These are phyloP conservation scores for Holcopasites calliopsidis DNA, from an alignment of 1,140 invertebrate species.

Conservation along the genomic window DNA sequence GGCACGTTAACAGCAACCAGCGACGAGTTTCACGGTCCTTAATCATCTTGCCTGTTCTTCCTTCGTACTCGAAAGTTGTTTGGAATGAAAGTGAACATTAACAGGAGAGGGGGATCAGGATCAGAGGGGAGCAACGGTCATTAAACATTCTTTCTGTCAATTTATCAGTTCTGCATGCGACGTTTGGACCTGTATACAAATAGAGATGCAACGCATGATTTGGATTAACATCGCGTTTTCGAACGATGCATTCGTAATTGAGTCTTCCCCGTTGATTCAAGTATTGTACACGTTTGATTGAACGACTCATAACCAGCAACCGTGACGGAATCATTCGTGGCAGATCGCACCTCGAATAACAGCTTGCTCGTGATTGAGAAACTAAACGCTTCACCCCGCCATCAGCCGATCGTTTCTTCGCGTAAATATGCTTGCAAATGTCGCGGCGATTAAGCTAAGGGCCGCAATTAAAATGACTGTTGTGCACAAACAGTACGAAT, in stretches of 20 bases:
- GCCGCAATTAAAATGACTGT: constrained; percentile 46
- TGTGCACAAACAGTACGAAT: constrained; percentile 70
- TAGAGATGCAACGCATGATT: background rate
- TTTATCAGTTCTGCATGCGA: background rate
- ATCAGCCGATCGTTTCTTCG: background rate
- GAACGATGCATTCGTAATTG: background rate
- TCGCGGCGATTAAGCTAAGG: too few relatives aligned
- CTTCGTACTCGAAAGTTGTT: background rate
- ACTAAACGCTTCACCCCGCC: background rate
- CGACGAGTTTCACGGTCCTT: background rate
- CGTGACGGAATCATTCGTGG: too few relatives aligned
- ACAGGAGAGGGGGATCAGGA: too few relatives aligned
- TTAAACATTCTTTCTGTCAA: background rate
- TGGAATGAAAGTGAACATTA: background rate
- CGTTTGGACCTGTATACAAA: background rate
- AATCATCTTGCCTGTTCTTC: background rate
- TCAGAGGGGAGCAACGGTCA: too few relatives aligned
- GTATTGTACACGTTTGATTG: background rate
- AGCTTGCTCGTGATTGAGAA: background rate
- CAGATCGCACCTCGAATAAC: background rate
- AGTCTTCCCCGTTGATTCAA: background rate
- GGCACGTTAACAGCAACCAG: background rate
- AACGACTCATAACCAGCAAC: too few relatives aligned
- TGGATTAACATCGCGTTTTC: background rate
- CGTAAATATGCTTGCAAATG: too few relatives aligned